Conservation (phyloP, 2,888 invertebrate genomes). For the Drosophila falleni region DNA sequence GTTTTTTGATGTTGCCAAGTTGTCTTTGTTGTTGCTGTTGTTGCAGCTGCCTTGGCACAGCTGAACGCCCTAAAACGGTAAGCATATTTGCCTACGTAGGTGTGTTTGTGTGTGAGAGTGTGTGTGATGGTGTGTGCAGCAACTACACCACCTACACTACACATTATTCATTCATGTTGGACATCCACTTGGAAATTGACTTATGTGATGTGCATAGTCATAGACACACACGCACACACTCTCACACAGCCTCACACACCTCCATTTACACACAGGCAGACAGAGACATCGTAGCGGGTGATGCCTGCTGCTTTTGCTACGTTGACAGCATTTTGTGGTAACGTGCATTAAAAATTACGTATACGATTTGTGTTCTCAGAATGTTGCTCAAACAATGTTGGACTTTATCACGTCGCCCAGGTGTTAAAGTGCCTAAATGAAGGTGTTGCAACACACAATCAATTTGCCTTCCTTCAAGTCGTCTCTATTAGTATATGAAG, state of each 20-base stretch:
- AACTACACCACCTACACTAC: conserved; percentile 39
- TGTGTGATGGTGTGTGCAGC: conserved; percentile 8
- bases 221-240: conserved; percentile 12
- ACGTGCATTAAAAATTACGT: conserved; percentile 60
- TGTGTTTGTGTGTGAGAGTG: conserved; percentile 3
- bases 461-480: not conserved
- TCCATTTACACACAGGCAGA: conserved; percentile 3
- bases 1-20: conserved; percentile 7
- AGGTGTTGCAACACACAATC: not conserved
- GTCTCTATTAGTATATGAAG: not conserved
- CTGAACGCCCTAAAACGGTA: conserved; percentile 56
- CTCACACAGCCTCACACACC: not conserved
- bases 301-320: conserved; percentile 27
- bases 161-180: conserved; percentile 78
- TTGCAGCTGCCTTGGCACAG: conserved; percentile 35
- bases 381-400: conserved; percentile 34
- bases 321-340: conserved; percentile 57
- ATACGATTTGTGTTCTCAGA: conserved; percentile 46
- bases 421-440: conserved; percentile 37
- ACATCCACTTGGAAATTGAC: conserved; percentile 76
- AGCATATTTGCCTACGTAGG: conserved; percentile 48
- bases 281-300: conserved; percentile 45
- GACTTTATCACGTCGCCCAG: conserved; percentile 31
- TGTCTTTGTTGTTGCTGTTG: conserved; percentile 21
- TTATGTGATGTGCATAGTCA: conserved; percentile 56